Evolutionary conservation across 2,797 vertebrate genomes (phyloP).

Genomic region (Okamejei kenojei): DNA sequence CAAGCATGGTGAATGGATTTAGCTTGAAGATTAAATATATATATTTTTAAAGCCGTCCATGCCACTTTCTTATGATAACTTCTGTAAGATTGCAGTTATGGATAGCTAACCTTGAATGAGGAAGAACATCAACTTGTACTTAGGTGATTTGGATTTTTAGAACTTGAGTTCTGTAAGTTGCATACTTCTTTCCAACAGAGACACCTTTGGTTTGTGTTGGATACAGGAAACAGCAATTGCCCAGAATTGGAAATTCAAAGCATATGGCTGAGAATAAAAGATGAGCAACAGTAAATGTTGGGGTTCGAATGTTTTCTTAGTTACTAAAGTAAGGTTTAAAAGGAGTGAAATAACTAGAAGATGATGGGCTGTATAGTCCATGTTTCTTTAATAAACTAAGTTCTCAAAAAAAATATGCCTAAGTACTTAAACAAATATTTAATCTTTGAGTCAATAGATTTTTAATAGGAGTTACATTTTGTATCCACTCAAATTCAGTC

Average conservation of each 20-base stretch:
- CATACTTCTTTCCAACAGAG: neutral
- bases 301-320: too few species aligned
- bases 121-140: neutral
- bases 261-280: neutral
- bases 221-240: neutral
- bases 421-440: too few species aligned
- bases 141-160: neutral
- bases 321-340: too few species aligned
- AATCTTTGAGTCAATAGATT: too few species aligned
- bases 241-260: neutral
- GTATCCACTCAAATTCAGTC: neutral
- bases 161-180: neutral
- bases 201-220: neutral
- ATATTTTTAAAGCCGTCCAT: too few species aligned
- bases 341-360: too few species aligned
- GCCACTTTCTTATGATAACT: neutral
- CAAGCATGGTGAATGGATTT: too few species aligned
- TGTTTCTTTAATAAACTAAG: too few species aligned
- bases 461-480: too few species aligned
- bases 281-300: neutral
- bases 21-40: too few species aligned
- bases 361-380: too few species aligned
- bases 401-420: too few species aligned
- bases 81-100: neutral
- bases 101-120: neutral